These are phyloP conservation scores for Brachionus angularis DNA, from an alignment of 1,140 invertebrate species.

Conservation along the genomic window DNA sequence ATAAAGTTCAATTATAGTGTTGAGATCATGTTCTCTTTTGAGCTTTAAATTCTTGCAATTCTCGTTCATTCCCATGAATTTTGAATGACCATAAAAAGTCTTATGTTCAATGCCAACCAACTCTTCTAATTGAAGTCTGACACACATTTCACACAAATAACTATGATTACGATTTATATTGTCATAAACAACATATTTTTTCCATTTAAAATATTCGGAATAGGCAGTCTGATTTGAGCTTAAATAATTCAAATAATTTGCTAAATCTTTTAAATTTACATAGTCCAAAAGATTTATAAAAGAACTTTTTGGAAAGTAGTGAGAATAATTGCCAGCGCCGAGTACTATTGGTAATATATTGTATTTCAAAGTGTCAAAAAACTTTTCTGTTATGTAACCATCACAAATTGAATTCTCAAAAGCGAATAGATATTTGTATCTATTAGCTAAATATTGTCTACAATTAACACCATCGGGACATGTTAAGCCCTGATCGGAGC, in stretches of 20 bases:
- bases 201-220: constrained; percentile 39
- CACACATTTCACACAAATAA: constrained; percentile 37
- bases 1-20: background rate
- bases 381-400: constrained; percentile 40
- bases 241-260: constrained; percentile 44
- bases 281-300: constrained; percentile 45
- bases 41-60: background rate
- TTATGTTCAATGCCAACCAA: constrained; percentile 20
- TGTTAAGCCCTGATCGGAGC: constrained; percentile 44
- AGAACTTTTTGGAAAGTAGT: background rate
- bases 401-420: constrained; percentile 40
- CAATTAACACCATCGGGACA: background rate
- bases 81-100: background rate
- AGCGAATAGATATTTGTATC: constrained; percentile 22
- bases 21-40: background rate
- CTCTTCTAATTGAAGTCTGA: constrained; percentile 31
- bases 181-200: background rate
- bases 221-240: constrained; percentile 15
- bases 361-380: constrained; percentile 45
- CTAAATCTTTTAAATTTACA: constrained; percentile 44
- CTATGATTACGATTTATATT: background rate
- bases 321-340: constrained; percentile 5
- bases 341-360: constrained; percentile 33
- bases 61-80: background rate
- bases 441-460: constrained; percentile 4